Base-by-base conservation (phyloP, 2,888 invertebrate genomes). In the Lysandra bellargus region DNA sequence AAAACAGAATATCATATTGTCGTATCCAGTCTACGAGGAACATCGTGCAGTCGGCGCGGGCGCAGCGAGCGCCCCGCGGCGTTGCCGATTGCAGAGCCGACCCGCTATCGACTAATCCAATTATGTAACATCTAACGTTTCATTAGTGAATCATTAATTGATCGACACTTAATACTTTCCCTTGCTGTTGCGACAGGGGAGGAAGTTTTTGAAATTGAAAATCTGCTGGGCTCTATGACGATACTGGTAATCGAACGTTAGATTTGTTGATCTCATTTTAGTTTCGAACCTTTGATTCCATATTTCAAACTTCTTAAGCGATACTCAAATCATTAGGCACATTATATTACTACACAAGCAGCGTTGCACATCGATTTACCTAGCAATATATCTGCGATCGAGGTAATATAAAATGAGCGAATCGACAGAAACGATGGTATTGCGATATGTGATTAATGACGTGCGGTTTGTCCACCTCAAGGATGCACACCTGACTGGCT, bases 21-120 rank as follows among this genome's bases (percentile, higher is more conserved):
- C 86, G 85, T 85, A 87, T 86, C 84, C 86, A 85, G 81, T 73
- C 79, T 83, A 84, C 84, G 86, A 82, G 78, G 37, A 37, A 83
- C 87, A 86, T 88, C 88, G 88, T 86, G 23, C 64, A 30, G 30
- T 85, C 91, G 90, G 91, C 92, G 89, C 89, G 85, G 84, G 88
- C 89, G 91, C 90, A 89, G 86, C 87, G 86, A 87, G 87, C 88
- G 83, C 92, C 94, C 93, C 91, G 93, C 90, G 86, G 94, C 88
- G 93, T 85, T 91, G 84, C 83, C 85, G 85, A 86, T 93, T 92
- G 92, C 93, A 92, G 93, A 89, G 90, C 88, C 87, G 85, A 88
- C 14, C 78, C 74, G 74, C 53, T 74, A 74, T 74, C 61, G 17
- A 75, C 88, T 94, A 93, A 94, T 94, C 94, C 90, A 94, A 94